Conservation (phyloP, 2,113 vertebrate genomes). For the Ophthalmolycus amberensis region DNA sequence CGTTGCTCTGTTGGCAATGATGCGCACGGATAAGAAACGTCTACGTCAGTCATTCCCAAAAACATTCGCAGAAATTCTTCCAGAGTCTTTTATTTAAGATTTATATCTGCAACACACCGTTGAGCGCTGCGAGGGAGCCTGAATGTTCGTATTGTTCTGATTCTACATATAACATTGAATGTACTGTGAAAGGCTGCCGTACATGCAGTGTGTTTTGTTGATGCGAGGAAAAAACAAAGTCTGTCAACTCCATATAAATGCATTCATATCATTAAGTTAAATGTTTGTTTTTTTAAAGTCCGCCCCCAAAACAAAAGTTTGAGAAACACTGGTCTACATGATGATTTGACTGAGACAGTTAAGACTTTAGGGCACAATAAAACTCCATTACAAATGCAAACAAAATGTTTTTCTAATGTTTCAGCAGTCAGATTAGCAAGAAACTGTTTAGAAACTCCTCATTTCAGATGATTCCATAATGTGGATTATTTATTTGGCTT, state of each 20-base stretch:
- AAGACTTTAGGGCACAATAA: neutral
- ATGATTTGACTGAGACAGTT: neutral
- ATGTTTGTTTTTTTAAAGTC: no score
- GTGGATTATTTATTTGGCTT: neutral
- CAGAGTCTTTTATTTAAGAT: neutral
- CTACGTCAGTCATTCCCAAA: neutral
- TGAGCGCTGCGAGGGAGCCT: neutral
- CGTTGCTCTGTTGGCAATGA: constrained; percentile 13
- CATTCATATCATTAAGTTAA: neutral
- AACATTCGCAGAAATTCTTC: neutral
- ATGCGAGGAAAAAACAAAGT: neutral
- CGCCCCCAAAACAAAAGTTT: neutral
- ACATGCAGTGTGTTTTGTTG: neutral
- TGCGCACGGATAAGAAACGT: neutral
- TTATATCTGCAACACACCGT: neutral
- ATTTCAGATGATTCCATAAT: neutral
- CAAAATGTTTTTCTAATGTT: neutral
- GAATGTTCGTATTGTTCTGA: neutral
- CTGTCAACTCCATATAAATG: neutral
- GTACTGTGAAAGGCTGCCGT: neutral
- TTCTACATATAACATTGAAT: neutral
- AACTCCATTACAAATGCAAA: neutral
- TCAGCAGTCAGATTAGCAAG: neutral
- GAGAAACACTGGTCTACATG: neutral
- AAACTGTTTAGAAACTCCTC: neutral